These are phyloP conservation scores for Piprites chloris DNA, from an alignment of 2,113 vertebrate genomes.

Conservation along the genomic window DNA sequence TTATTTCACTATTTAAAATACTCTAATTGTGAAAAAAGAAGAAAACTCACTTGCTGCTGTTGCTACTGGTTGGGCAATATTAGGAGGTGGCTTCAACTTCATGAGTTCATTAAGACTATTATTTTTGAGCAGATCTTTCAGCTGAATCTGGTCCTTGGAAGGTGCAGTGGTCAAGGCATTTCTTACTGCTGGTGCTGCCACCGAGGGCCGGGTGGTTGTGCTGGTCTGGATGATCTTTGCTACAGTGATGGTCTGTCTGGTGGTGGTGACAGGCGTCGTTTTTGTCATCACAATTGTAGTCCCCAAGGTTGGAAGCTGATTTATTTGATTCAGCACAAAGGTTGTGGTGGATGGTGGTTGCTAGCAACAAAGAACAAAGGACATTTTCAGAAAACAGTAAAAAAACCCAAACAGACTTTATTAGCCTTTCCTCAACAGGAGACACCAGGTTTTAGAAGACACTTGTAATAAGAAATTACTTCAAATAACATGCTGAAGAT, in stretches of 20 bases:
- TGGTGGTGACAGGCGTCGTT: conserved; percentile 83
- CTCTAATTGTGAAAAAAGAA: neutral
- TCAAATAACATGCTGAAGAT: neutral
- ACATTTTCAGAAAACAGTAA: neutral
- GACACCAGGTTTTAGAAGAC: neutral
- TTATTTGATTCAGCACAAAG: conserved; percentile 98
- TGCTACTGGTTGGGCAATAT: conserved; percentile 93
- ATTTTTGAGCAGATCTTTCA: conserved; percentile 91
- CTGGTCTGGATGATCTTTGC: conserved; percentile 93
- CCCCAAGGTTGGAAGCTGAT: conserved; percentile 94
- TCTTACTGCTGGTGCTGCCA: conserved; percentile 74
- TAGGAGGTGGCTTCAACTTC: conserved; percentile 95
- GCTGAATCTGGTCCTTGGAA: conserved; percentile 87
- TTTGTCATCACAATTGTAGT: conserved; percentile 89
- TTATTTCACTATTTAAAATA: neutral
- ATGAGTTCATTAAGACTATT: conserved; percentile 97
- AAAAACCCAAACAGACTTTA: neutral
- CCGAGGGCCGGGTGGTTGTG: conserved; percentile 76
- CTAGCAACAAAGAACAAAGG: conserved; percentile 37
- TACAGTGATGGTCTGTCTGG: conserved; percentile 92
- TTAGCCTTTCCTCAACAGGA: neutral
- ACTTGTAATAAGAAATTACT: neutral
- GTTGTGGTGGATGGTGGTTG: conserved; percentile 97
- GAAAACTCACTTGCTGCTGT: conserved; percentile 81
- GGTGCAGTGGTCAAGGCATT: conserved; percentile 79